Evolutionary conservation across 2,888 invertebrate genomes (phyloP).

Genomic region (Phyto melanocephala): DNA sequence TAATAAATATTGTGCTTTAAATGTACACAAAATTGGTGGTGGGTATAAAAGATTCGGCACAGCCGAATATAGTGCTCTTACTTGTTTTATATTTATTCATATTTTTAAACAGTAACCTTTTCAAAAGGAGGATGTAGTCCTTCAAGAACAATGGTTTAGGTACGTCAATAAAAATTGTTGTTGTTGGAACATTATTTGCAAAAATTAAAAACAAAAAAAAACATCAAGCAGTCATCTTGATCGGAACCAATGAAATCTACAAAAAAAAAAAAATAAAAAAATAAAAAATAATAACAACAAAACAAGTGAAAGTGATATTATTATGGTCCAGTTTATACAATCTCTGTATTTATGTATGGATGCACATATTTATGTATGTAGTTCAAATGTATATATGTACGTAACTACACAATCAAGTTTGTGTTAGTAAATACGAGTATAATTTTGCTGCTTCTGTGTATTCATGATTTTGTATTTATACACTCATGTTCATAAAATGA

Average conservation of each 20-base stretch:
- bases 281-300: constrained; percentile 44
- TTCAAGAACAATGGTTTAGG: too few relatives aligned
- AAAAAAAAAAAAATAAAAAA: constrained; percentile 12
- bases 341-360: not conserved
- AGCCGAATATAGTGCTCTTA: too few relatives aligned
- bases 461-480: not conserved
- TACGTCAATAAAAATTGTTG: too few relatives aligned
- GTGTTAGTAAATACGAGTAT: constrained; percentile 8
- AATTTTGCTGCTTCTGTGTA: not conserved
- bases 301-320: constrained; percentile 68
- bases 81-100: too few relatives aligned
- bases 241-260: constrained; percentile 45
- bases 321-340: constrained; percentile 62
- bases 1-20: too few relatives aligned
- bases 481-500: too few relatives aligned
- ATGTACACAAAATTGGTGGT: too few relatives aligned
- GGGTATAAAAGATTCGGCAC: too few relatives aligned
- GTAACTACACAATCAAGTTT: not conserved
- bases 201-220: constrained; percentile 40
- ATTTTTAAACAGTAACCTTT: too few relatives aligned
- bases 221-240: constrained; percentile 37
- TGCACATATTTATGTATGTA: constrained; percentile 6
- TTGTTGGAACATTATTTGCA: not conserved
- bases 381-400: not conserved
- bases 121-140: too few relatives aligned